Conservation (phyloP, 2,888 invertebrate species). For the Andrena hattorfiana region DNA sequence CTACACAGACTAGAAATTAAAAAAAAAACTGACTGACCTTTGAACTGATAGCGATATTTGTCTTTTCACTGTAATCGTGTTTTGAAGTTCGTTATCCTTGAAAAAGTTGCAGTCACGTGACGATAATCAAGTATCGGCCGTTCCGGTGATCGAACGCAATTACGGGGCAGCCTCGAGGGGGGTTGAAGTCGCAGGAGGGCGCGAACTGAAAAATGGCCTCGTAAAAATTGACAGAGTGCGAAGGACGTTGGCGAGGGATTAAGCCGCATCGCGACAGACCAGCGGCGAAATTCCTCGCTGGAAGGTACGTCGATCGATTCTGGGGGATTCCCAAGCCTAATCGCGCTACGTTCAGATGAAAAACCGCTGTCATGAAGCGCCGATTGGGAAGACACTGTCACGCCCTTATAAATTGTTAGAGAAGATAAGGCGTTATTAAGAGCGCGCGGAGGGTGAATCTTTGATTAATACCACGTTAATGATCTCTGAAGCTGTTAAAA, state of each 20-base stretch:
- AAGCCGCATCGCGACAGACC: constrained; percentile 53
- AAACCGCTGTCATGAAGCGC: constrained; percentile 19
- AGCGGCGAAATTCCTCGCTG: constrained; percentile 44
- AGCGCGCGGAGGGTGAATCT: background rate
- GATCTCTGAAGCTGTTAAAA: background rate
- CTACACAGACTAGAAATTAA: no score
- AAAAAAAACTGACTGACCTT: no score
- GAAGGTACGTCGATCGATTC: constrained; percentile 47
- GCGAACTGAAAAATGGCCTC: constrained; percentile 64
- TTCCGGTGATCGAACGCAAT: constrained; percentile 37
- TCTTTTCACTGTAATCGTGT: no score
- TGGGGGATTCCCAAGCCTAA: constrained; percentile 47
- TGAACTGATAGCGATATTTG: no score
- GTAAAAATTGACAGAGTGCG: constrained; percentile 66
- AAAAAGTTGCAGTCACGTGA: constrained; percentile 16
- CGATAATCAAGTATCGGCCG: constrained; percentile 48
- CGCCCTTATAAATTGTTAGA: constrained; percentile 11
- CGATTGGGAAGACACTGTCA: constrained; percentile 14
- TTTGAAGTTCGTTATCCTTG: background rate
- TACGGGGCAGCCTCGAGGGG: constrained; percentile 52
- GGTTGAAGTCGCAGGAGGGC: constrained; percentile 25
- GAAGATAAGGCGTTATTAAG: constrained; percentile 7
- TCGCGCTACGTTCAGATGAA: constrained; percentile 5
- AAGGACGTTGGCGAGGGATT: constrained; percentile 58
- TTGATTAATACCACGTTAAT: constrained; percentile 9